Evolutionary conservation across 2,113 vertebrate species (phyloP).

Genomic region (Oenanthe oenanthe): DNA sequence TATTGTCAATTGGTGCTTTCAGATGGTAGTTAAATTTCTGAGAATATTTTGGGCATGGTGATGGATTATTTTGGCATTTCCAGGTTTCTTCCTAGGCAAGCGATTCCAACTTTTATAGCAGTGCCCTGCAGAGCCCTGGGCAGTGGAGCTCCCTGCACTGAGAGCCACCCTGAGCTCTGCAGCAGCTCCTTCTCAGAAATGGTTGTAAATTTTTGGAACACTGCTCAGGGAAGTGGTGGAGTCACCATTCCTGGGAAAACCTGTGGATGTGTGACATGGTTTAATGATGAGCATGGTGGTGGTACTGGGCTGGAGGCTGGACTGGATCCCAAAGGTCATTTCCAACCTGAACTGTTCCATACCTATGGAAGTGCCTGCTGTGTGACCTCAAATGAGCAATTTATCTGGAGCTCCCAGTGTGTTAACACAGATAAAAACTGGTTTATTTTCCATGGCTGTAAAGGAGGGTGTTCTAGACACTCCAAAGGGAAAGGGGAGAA

Average conservation of each 20-base stretch:
- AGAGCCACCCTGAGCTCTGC: not conserved
- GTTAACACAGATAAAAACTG: not conserved
- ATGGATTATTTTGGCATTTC: not conserved
- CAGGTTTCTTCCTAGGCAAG: not conserved
- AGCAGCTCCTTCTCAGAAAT: not conserved
- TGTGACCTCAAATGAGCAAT: not conserved
- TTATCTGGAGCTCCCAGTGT: not conserved
- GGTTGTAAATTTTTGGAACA: not conserved
- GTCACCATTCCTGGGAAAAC: not conserved
- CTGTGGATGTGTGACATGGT: not conserved
- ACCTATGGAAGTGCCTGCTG: not conserved
- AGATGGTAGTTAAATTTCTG: not conserved
- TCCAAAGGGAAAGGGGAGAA: not conserved
- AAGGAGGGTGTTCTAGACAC: not conserved
- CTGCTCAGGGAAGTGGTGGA: not conserved
- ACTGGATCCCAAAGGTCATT: not conserved
- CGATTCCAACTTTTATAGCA: fast-evolving
- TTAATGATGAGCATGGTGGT: not conserved
- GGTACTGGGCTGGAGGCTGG: not conserved
- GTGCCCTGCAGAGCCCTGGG: not conserved
- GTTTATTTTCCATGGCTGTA: not conserved
- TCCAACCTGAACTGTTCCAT: not conserved
- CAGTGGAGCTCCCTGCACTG: not conserved
- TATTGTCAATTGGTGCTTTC: not conserved
- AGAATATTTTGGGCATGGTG: not conserved